Conservation (phyloP, 2,797 vertebrate species). For the Gadopsis marmoratus region DNA sequence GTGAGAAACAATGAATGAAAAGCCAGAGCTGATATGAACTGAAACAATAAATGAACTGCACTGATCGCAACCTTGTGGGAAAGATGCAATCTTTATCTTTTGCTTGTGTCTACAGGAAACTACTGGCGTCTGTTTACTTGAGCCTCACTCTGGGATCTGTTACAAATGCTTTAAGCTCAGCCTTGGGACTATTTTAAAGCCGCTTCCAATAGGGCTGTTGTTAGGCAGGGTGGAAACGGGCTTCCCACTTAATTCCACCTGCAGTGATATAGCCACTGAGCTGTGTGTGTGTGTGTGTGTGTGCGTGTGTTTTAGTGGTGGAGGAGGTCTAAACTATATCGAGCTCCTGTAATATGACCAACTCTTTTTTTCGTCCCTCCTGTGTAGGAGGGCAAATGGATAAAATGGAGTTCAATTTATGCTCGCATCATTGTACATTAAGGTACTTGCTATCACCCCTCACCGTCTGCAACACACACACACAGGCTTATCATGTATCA, state of each 20-base stretch:
- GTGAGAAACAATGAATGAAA: not conserved
- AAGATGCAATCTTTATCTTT: conserved; percentile 28
- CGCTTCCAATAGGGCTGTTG: conserved; percentile 52
- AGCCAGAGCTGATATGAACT: not conserved
- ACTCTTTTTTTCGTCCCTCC: conserved; percentile 48
- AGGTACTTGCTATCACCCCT: conserved; percentile 40
- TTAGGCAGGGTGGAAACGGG: conserved; percentile 67
- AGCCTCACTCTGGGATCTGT: conserved; percentile 45
- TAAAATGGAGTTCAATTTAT: conserved; percentile 66
- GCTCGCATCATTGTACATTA: conserved; percentile 55
- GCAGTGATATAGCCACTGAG: conserved; percentile 69
- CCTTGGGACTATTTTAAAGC: conserved; percentile 58
- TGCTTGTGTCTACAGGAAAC: conserved; percentile 33
- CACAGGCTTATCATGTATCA: conserved; percentile 24
- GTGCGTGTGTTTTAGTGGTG: conserved; percentile 36
- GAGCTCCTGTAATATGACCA: conserved; percentile 68
- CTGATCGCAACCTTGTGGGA: conserved; percentile 1
- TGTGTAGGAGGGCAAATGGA: conserved; percentile 73
- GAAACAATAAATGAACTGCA: conserved; percentile 2
- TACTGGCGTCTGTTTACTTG: conserved; percentile 38
- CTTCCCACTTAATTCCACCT: conserved; percentile 76
- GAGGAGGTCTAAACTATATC: conserved; percentile 71
- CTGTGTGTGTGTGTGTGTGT: conserved; percentile 28
- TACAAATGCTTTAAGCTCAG: conserved; percentile 59
- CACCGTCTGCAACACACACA: conserved; percentile 17